Conservation (phyloP, 2,888 invertebrate genomes). For the Sisyra terminalis region DNA sequence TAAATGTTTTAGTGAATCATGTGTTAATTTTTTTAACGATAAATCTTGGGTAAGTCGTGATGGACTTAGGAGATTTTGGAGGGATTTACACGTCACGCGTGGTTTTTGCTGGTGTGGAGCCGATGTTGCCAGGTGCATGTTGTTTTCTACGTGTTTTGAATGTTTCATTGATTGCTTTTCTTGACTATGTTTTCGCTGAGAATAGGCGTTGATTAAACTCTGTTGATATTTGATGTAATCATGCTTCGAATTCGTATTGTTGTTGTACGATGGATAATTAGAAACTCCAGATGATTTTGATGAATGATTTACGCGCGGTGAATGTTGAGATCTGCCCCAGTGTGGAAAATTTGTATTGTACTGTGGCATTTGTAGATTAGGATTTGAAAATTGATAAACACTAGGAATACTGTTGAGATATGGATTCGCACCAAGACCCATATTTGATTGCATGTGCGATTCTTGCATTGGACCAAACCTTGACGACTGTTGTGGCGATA, state of each 20-base stretch:
- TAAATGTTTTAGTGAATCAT: constrained; percentile 1
- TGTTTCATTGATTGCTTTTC: constrained; percentile 6
- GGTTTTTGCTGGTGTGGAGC: constrained; percentile 14
- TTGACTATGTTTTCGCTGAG: constrained; percentile 4
- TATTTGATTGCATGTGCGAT: constrained; percentile 2
- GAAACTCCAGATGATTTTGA: constrained; percentile 6
- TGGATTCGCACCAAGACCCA: constrained; percentile 6
- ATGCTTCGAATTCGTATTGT: constrained; percentile 3
- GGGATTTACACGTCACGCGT: constrained; percentile 27
- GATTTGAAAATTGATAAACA: constrained; percentile 8
- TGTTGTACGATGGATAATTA: constrained; percentile 5
- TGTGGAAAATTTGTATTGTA: constrained; percentile 16
- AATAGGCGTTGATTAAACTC: constrained; percentile 4
- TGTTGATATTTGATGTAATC: constrained; percentile 8
- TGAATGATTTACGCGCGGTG: constrained; percentile 8
- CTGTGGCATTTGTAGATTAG: constrained; percentile 17
- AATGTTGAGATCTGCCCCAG: constrained; percentile 3
- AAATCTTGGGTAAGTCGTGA: constrained; percentile 15
- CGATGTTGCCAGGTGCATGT: constrained; percentile 11
- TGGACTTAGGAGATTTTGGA: constrained; percentile 43
- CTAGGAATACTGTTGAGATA: constrained; percentile 8
- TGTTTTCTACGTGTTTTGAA: constrained; percentile 12
- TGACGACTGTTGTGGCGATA: constrained; percentile 3
- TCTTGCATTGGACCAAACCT: background rate
- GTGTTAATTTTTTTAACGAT: constrained; percentile 3